Conservation (phyloP, 1,140 invertebrate genomes). For the Oedothorax gibbosus region DNA sequence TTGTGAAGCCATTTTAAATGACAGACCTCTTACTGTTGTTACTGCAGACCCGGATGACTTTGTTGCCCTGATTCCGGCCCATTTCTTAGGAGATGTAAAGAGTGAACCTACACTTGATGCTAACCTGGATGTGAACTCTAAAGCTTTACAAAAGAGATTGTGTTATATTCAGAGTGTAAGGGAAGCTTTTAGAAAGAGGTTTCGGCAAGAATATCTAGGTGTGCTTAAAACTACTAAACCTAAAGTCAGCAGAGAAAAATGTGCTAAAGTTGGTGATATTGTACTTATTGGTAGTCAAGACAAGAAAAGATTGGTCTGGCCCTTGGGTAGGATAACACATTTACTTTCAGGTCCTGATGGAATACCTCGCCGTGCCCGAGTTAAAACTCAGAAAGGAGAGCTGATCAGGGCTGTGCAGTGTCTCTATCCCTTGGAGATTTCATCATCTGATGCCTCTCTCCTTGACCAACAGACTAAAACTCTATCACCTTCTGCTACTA, state of each 20-base stretch:
- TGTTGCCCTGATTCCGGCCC: constrained; percentile 2
- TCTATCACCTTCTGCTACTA: too few species aligned
- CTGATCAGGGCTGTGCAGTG: constrained; percentile 15
- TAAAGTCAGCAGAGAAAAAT: neutral
- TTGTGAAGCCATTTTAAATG: constrained; percentile 37
- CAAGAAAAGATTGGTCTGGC: constrained; percentile 17
- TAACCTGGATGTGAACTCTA: constrained; percentile 2
- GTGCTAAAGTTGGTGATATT: neutral
- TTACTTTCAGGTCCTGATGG: constrained; percentile 17
- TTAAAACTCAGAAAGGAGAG: constrained; percentile 1
- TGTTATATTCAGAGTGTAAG: neutral
- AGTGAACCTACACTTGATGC: neutral
- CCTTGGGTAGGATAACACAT: constrained; percentile 15
- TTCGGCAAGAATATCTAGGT: constrained; percentile 38
- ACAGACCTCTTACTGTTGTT: constrained; percentile 15
- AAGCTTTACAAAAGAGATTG: neutral
- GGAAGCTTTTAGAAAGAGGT: constrained; percentile 14
- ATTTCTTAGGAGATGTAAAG: constrained; percentile 18
- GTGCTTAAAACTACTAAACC: neutral
- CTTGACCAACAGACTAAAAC: too few species aligned
- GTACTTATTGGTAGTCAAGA: constrained; percentile 11
- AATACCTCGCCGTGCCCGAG: neutral
- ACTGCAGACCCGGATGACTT: constrained; percentile 11
- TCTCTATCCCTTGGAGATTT: constrained; percentile 32
- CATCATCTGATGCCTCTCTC: neutral